Percentiles rank a stretch among this genome's conserved stretches.
Conservation (phyloP, 2,797 vertebrate species). For the Rhinatrema bivittatum region DNA sequence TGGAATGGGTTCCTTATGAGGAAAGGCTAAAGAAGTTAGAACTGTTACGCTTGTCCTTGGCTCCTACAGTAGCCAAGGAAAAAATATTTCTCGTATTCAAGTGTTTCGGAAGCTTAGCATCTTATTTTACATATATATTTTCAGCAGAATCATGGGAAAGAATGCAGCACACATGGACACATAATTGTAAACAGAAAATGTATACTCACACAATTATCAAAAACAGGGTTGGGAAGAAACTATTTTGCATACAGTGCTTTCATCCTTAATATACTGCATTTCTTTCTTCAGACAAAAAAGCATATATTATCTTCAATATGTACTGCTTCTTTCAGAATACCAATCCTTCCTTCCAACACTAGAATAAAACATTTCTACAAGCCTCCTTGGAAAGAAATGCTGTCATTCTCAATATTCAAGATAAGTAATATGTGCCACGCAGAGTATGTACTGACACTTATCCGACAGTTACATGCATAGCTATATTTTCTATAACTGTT, state of each 20-base stretch:
- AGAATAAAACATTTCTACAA: background rate
- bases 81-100: too few relatives aligned
- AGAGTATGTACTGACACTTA: background rate
- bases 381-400: background rate
- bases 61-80: too few relatives aligned
- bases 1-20: too few relatives aligned
- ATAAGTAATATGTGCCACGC: background rate
- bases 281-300: conserved; percentile 5
- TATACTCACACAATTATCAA: too few relatives aligned
- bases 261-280: background rate
- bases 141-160: too few relatives aligned
- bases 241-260: background rate
- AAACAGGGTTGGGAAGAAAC: too few relatives aligned
- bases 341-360: background rate
- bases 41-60: too few relatives aligned
- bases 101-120: too few relatives aligned
- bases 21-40: too few relatives aligned
- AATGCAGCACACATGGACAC: too few relatives aligned
- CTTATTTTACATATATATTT: too few relatives aligned
- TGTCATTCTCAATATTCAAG: background rate
- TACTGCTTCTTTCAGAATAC: background rate
- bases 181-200: too few relatives aligned
- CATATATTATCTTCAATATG: background rate
- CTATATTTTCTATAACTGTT: background rate
- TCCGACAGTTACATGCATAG: background rate